Percentiles rank a stretch among this genome's conserved stretches.
phyloP scores from a whole-genome alignment of 2,888 invertebrate species.

The Terebella lapidaria region DNA sequence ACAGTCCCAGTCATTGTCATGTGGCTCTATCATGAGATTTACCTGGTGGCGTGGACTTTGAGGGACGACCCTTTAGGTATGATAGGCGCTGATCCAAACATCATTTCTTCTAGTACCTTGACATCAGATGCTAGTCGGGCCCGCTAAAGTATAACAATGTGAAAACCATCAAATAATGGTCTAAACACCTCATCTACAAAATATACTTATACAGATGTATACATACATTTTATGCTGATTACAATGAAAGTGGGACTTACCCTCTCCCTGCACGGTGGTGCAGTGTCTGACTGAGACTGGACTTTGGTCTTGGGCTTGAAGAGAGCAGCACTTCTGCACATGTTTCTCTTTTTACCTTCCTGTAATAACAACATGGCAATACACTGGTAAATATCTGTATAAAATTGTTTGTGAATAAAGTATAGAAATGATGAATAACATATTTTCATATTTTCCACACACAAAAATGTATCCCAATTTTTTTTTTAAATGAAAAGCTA shows the following conservation, averaged over 20 bases:
- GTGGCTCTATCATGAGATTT: too few species aligned
- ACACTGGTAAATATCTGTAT: background rate
- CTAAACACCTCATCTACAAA: background rate
- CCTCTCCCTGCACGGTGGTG: background rate
- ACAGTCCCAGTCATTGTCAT: too few species aligned
- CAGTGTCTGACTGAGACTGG: too few species aligned
- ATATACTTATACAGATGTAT: background rate
- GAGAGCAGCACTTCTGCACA: too few species aligned
- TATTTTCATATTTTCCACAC: too few species aligned
- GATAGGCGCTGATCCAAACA: constrained; percentile 86
- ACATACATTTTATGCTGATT: too few species aligned
- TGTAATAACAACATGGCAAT: background rate
- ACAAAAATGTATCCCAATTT: too few species aligned
- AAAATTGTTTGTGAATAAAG: too few species aligned
- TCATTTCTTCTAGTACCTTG: constrained; percentile 73
- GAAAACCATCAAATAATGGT: background rate
- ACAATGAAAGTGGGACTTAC: too few species aligned
- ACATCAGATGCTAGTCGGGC: constrained; percentile 10
- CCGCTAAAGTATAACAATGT: background rate
- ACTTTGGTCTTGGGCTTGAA: too few species aligned
- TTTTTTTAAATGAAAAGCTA: too few species aligned
- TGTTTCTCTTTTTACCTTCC: background rate
- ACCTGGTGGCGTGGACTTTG: constrained; percentile 70
- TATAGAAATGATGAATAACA: too few species aligned
- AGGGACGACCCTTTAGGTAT: constrained; percentile 75